Percentiles rank a stretch among this genome's conserved stretches.
Conservation (phyloP, 2,888 invertebrate genomes). For the Calameuta pallipes region DNA sequence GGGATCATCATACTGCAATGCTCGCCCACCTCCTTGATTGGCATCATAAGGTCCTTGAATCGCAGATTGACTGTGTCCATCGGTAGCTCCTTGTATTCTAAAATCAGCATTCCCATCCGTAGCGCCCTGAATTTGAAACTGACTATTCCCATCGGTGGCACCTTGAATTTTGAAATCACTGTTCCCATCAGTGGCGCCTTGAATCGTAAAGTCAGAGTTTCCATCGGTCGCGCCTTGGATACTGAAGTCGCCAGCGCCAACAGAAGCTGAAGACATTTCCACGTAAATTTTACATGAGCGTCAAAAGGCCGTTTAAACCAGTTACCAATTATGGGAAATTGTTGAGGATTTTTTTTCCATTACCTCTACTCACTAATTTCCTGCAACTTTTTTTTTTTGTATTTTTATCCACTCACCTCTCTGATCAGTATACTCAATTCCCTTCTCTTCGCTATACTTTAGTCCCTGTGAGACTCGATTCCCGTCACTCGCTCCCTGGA, state of each 20-base stretch:
- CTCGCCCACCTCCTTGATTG: slow-evolving; percentile 31
- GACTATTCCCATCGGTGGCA: slow-evolving; percentile 31
- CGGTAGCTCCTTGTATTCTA: slow-evolving; percentile 41
- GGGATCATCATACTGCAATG: slow-evolving; percentile 57
- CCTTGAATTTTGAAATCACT: slow-evolving; percentile 41
- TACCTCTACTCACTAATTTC: too few relatives aligned
- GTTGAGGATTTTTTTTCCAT: too few relatives aligned
- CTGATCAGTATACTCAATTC: slow-evolving; percentile 58
- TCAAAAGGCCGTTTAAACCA: too few relatives aligned
- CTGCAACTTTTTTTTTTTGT: too few relatives aligned
- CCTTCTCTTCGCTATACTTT: slow-evolving; percentile 57
- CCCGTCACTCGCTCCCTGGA: slow-evolving; percentile 62
- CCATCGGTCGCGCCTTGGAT: slow-evolving; percentile 57
- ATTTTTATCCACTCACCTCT: slow-evolving; percentile 43
- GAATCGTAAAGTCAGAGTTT: slow-evolving; percentile 47
- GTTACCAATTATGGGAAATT: too few relatives aligned
- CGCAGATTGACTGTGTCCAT: slow-evolving; percentile 38
- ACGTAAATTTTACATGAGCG: too few relatives aligned
- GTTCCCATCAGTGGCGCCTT: slow-evolving; percentile 50
- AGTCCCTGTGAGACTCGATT: slow-evolving; percentile 59
- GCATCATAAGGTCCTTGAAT: slow-evolving; percentile 47
- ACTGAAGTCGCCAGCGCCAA: slow-evolving; percentile 49
- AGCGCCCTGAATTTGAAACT: slow-evolving; percentile 37
- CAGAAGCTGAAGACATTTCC: slow-evolving; percentile 17
- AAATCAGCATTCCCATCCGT: slow-evolving; percentile 34